phyloP scores from a whole-genome alignment of 30 jellyfish, hydroid and myxozoan genomes.

The Chironex yamaguchii region DNA sequence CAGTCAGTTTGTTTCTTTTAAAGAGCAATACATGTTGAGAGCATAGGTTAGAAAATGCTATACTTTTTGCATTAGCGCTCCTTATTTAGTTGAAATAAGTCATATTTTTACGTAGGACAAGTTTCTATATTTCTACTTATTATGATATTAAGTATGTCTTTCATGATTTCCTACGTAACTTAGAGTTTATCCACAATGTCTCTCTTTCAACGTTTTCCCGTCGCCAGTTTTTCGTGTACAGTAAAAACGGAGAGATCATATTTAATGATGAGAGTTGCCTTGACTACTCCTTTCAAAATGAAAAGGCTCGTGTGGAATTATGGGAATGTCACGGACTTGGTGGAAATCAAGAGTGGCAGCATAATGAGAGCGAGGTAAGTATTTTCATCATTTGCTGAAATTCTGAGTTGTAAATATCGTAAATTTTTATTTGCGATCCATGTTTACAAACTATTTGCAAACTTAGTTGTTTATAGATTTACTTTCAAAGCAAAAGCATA shows the following conservation, averaged over 20 bases:
- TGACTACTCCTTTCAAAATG: slow-evolving; percentile 73
- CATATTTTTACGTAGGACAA: neutral
- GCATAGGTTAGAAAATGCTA: too few relatives aligned
- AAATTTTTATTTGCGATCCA: too few relatives aligned
- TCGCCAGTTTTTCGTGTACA: slow-evolving; percentile 73
- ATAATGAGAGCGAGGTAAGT: slow-evolving; percentile 69
- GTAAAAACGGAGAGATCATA: slow-evolving; percentile 80
- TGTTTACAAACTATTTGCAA: too few relatives aligned
- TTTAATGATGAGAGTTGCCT: slow-evolving; percentile 91
- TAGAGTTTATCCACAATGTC: too few relatives aligned
- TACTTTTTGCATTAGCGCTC: too few relatives aligned
- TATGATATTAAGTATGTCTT: neutral
- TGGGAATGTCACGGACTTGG: slow-evolving; percentile 92
- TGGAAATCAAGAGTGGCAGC: slow-evolving; percentile 92
- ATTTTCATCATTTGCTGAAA: too few relatives aligned
- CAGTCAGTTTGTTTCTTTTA: too few relatives aligned
- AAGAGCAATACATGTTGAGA: too few relatives aligned
- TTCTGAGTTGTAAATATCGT: neutral
- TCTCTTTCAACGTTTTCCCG: too few relatives aligned
- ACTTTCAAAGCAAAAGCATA: neutral
- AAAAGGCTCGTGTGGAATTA: slow-evolving; percentile 64
- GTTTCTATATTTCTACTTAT: neutral
- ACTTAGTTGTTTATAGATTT: too few relatives aligned
- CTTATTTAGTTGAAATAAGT: too few relatives aligned
- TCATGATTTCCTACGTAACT: too few relatives aligned